Conservation (phyloP, 2,888 invertebrate species). For the Sycophila texana region DNA sequence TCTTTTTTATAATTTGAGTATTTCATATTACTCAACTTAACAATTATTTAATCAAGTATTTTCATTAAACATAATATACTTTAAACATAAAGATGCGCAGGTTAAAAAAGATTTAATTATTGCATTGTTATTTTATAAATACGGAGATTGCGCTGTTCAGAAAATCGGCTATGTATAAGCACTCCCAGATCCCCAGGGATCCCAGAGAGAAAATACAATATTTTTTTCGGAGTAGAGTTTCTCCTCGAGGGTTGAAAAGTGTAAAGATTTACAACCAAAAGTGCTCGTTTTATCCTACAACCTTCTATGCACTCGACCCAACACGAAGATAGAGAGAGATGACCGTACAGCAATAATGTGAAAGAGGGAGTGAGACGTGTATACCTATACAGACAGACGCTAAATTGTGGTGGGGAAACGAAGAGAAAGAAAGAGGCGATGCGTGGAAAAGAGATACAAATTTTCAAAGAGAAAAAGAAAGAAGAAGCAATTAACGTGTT, state of each 20-base stretch:
- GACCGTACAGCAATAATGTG: background rate
- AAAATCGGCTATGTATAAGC: no score
- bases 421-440: slow-evolving; percentile 2
- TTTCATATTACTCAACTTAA: no score
- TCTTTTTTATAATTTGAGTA: no score
- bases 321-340: slow-evolving; percentile 42
- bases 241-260: background rate
- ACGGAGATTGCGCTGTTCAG: no score
- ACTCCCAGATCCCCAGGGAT: no score
- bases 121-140: no score
- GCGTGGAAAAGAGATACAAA: background rate
- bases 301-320: slow-evolving; percentile 33
- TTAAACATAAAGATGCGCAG: no score
- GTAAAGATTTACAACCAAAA: slow-evolving; percentile 7
- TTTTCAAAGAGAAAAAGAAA: background rate
- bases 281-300: background rate
- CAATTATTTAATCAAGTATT: no score
- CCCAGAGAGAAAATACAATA: no score
- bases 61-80: no score
- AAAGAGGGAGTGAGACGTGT: slow-evolving; percentile 5
- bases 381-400: slow-evolving; percentile 7
- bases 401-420: background rate
- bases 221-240: no score
- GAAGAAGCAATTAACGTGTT: background rate
- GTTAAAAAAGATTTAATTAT: no score